Base-by-base conservation (phyloP, 2,888 invertebrate species). In the Flabesymbios commensalis region DNA sequence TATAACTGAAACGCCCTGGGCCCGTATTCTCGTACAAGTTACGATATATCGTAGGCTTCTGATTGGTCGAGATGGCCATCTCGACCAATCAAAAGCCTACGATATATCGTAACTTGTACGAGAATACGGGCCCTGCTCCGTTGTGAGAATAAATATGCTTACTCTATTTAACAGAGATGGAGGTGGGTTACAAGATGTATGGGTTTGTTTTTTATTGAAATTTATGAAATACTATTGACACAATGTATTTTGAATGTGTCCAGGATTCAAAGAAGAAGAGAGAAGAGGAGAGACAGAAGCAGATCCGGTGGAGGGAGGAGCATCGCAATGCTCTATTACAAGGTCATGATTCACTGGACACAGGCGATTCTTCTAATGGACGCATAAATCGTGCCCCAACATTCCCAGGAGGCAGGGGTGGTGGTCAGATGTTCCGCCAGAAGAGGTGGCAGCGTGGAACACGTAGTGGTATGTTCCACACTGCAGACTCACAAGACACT, bases 281-380 rank as follows among this genome's bases (percentile, higher is more conserved):
- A 7, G 71, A 71, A 54, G 71, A 69, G 29, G 71, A 71, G 61
- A 36, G 69, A 36, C 69, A 67, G 63, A 71, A 71, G 59, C 71
- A 71, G 57, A 49, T 71, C 24, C 54, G 68, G 7, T 71, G 71
- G 71, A 43, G 64, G 42, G 71, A 71, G 56, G 67, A 68, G 53
- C 71, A 71, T 52, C 52, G 68, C 22, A 65, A 56, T 33, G 67
- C 69, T 41, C 54, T 70, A 41, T 39, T 63, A 22, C 61, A 61
- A 39, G 58, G 62, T 14, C 59, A 55, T 22, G 65, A 59, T 24
- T 65, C 65, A 17, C 22, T 63, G 36, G 65, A 65, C 33, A 63
- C 61, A 3, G 43, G 41, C 26, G 57, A 56, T 31, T 57, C 57
- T 17, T 29, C 43, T 39, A 59, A 58, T 29, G 55, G 55, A 43